These are phyloP conservation scores for Oscheius sp. DNA, from an alignment of 2,888 invertebrate genomes.

Conservation along the genomic window DNA sequence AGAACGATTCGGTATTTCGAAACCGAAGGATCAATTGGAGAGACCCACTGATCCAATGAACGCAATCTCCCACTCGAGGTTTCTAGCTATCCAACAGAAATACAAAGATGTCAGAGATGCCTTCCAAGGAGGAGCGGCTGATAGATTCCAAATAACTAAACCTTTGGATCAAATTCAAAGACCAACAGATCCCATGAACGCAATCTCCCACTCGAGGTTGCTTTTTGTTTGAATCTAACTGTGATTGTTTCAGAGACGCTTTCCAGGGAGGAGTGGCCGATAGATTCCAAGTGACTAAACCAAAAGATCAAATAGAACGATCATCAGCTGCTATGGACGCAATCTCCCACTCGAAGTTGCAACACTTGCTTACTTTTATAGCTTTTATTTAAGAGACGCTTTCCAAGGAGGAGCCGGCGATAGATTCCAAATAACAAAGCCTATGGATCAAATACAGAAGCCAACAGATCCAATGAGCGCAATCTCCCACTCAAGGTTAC, in stretches of 20 bases:
- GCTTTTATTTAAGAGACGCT: too few relatives aligned
- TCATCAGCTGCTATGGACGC: neutral
- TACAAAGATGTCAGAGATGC: too few relatives aligned
- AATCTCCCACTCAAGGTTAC: neutral
- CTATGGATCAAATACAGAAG: neutral
- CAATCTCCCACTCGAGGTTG: neutral
- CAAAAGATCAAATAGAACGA: neutral
- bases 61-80: neutral
- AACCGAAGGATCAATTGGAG: slow-evolving; percentile 18
- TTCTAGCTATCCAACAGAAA: too few relatives aligned
- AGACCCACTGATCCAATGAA: neutral
- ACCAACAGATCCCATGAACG: neutral
- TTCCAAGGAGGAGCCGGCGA: slow-evolving; percentile 3
- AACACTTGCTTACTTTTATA: too few relatives aligned
- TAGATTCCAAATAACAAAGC: neutral
- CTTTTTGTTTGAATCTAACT: too few relatives aligned
- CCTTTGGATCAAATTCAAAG: slow-evolving; percentile 4
- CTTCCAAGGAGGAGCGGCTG: slow-evolving; percentile 3
- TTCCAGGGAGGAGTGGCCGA: slow-evolving; percentile 1
- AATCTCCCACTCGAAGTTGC: too few relatives aligned
- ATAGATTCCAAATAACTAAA: neutral
- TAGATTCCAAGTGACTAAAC: neutral
- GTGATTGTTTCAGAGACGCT: neutral
- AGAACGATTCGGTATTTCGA: neutral
- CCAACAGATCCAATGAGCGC: neutral